Conservation (phyloP, 1,140 invertebrate genomes). For the Drosophila watanabei region DNA sequence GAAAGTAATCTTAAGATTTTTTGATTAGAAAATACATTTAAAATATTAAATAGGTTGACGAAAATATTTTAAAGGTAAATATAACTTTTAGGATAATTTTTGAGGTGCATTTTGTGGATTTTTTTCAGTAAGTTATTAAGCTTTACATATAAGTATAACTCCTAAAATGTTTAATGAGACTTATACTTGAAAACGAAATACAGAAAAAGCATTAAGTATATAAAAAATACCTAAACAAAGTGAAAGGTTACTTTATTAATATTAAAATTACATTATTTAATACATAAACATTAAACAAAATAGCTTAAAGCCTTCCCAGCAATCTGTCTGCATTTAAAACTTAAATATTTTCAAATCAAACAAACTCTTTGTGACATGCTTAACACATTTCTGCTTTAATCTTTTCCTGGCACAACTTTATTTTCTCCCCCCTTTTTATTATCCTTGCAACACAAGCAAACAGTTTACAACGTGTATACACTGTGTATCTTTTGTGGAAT, state of each 20-base stretch:
- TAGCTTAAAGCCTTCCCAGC: no score
- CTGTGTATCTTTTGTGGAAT: conserved; percentile 23
- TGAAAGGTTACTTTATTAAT: background rate
- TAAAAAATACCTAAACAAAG: background rate
- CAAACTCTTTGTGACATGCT: background rate
- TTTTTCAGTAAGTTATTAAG: no score
- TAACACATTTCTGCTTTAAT: conserved; percentile 17
- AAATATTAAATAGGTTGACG: no score
- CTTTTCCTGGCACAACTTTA: conserved; percentile 14
- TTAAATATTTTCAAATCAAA: background rate
- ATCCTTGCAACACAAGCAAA: background rate
- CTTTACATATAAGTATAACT: no score
- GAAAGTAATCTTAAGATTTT: background rate
- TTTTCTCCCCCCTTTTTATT: background rate
- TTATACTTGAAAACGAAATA: background rate
- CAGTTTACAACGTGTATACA: conserved; percentile 7
- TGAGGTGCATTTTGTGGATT: no score
- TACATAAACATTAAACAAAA: background rate
- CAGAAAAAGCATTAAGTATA: background rate
- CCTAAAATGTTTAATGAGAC: no score
- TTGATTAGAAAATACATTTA: no score
- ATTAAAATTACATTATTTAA: no score
- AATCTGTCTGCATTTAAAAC: no score
- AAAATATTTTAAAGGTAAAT: no score
- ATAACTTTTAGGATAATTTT: no score